Evolutionary conservation across 2,113 vertebrate genomes (phyloP).

Genomic region (Heliornis fulica): DNA sequence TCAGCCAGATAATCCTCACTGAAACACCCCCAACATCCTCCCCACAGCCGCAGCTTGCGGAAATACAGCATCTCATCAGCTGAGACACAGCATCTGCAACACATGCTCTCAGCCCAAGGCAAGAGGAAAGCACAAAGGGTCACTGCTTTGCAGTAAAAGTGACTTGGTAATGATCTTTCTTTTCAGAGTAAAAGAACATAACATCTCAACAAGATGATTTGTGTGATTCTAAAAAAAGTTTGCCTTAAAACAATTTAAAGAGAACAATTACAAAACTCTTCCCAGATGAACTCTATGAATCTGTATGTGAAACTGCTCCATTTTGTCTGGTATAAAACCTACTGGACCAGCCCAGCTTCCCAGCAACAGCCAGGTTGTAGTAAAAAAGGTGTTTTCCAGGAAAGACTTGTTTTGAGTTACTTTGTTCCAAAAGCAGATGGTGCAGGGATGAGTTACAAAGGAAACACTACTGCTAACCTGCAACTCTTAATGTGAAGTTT

Average conservation of each 20-base stretch:
- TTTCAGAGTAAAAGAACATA: background rate
- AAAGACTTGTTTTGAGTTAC: background rate
- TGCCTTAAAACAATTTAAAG: background rate
- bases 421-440: background rate
- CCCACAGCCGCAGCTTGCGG: background rate
- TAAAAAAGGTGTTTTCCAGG: background rate
- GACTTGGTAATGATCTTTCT: background rate
- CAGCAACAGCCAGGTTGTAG: background rate
- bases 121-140: background rate
- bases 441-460: background rate
- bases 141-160: background rate
- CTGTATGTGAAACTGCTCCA: background rate
- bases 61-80: background rate
- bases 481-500: background rate
- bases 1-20: background rate
- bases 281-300: background rate
- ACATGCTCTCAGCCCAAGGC: background rate
- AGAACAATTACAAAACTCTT: background rate
- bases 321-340: background rate
- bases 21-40: background rate
- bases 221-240: background rate
- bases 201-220: background rate
- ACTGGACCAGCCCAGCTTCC: background rate
- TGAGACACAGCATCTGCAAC: background rate
- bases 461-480: background rate